Evolutionary conservation across 2,113 vertebrate species (phyloP).

Genomic region (Sigmodon hispidus): DNA sequence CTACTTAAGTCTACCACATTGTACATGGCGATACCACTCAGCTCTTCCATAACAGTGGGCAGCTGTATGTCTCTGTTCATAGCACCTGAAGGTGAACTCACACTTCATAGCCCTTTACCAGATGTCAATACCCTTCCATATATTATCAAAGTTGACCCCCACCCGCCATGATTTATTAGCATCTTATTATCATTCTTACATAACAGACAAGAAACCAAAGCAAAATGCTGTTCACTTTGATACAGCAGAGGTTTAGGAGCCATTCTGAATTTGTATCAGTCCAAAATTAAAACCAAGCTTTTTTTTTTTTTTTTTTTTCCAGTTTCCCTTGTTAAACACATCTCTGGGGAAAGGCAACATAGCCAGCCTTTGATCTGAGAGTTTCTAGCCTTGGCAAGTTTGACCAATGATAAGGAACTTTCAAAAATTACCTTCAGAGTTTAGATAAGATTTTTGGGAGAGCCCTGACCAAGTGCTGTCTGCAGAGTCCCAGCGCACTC

Average conservation of each 20-base stretch:
- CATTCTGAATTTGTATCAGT: background rate
- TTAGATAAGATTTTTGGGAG: background rate
- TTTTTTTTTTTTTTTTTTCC: background rate
- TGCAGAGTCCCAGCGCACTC: too few relatives aligned
- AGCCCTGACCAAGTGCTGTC: too few relatives aligned
- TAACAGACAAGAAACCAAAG: background rate
- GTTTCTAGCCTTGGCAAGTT: background rate
- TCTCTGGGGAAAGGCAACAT: background rate
- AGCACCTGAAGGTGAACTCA: background rate
- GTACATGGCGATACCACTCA: background rate
- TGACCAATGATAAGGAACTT: background rate
- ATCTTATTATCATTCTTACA: too few relatives aligned
- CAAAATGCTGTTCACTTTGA: too few relatives aligned
- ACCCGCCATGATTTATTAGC: background rate
- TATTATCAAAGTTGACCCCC: background rate
- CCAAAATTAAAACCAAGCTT: background rate
- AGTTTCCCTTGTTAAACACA: background rate
- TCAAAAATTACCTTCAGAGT: background rate
- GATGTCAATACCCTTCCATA: background rate
- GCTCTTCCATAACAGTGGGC: too few relatives aligned
- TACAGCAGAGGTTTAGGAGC: background rate
- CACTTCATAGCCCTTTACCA: background rate
- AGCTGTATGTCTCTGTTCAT: background rate
- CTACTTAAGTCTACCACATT: background rate
- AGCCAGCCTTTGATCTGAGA: background rate